These are phyloP conservation scores for Stegastes partitus DNA, from an alignment of 2,113 vertebrate species.

Conservation along the genomic window DNA sequence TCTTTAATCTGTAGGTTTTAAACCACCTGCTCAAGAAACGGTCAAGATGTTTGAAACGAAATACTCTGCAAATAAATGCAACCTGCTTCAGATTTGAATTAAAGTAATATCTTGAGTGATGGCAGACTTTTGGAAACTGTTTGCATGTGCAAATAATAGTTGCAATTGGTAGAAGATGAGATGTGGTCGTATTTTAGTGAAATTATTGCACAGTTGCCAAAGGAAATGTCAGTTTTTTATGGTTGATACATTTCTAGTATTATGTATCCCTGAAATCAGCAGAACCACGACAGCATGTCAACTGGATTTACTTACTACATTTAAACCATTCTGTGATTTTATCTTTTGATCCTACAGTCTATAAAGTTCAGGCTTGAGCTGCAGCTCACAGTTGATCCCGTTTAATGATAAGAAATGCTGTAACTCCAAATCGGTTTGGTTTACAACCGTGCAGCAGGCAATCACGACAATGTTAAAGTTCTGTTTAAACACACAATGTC, in stretches of 20 bases:
- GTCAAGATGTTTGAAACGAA: constrained; percentile 14
- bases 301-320: background rate
- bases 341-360: background rate
- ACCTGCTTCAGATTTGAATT: constrained; percentile 30
- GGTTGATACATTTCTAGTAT: background rate
- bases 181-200: background rate
- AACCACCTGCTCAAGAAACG: background rate
- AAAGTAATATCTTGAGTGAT: constrained; percentile 7
- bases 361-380: background rate
- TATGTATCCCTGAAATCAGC: background rate
- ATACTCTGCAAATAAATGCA: constrained; percentile 21
- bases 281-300: background rate
- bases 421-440: constrained; percentile 25
- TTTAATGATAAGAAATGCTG: constrained; percentile 37
- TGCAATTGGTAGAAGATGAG: background rate
- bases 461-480: constrained; percentile 14
- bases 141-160: constrained; percentile 12
- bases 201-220: background rate
- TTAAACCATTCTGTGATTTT: background rate
- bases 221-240: background rate
- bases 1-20: background rate
- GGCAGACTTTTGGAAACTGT: constrained; percentile 26
- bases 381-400: constrained; percentile 7
- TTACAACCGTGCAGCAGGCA: constrained; percentile 25
- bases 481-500: constrained; percentile 2